Evolutionary conservation across 2,113 vertebrate species (phyloP).

Genomic region (Anolis carolinensis): DNA sequence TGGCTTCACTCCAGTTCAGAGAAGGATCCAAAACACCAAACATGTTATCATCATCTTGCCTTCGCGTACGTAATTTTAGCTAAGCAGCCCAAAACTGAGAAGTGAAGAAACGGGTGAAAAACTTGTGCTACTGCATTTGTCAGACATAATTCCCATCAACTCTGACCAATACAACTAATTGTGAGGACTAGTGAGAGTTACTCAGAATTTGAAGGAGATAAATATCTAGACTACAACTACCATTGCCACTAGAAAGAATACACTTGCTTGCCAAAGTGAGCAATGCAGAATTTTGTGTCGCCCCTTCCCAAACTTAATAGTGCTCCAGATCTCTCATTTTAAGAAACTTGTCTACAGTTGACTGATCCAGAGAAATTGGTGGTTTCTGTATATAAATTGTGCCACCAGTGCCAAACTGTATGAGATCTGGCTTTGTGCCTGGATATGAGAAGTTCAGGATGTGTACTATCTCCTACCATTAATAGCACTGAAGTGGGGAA

Average conservation of each 20-base stretch:
- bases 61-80: background rate
- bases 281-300: too few relatives aligned
- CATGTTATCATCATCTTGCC: background rate
- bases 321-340: background rate
- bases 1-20: background rate
- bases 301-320: background rate
- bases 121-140: too few relatives aligned
- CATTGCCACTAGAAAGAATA: background rate
- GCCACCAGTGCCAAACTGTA: background rate
- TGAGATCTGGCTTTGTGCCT: too few relatives aligned
- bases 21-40: background rate
- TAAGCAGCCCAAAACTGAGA: background rate
- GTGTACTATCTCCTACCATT: background rate
- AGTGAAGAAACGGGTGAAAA: background rate
- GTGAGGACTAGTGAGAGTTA: too few relatives aligned
- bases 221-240: too few relatives aligned
- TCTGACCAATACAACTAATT: too few relatives aligned
- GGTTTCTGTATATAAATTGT: background rate
- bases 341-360: background rate
- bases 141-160: too few relatives aligned
- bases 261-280: background rate
- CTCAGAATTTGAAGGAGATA: too few relatives aligned
- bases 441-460: background rate
- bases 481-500: background rate
- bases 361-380: background rate